Base-by-base conservation (phyloP, 2,113 vertebrate species). In the Tichodroma muraria region DNA sequence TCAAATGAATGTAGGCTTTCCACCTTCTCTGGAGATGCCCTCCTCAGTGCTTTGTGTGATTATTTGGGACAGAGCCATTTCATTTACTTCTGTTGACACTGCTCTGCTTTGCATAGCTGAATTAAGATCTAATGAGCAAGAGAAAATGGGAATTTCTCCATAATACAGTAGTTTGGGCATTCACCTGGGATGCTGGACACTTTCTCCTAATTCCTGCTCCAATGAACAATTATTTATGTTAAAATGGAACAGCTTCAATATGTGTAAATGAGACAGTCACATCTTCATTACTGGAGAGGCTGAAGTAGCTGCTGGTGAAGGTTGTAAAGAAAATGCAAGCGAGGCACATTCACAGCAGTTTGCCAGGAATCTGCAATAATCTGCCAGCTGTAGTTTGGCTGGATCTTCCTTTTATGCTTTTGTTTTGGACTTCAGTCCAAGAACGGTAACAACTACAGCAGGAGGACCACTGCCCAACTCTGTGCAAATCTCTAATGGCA, bases 311-410 rank as follows among this genome's bases (percentile, higher is more conserved):
- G 50, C 50, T 88, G 79, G 59, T 87, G 63, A 73, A 70, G n/a
- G 23, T 63, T 85, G 66, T 73, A 82, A 85, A 90, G 79, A 90
- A 96, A 95, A 88, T 19, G 54, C 93, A 94, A 85, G 81, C 0
- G 2, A 93, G 76, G 79, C 81, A 77, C 66, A 85, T 91, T 82
- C 75, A 73, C 81, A 96, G 78, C 71, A 80, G 85, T 79, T 81
- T 89, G 82, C 92, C 90, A 95, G 81, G 82, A 93, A 91, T 85
- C 54, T 13, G 11, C 3, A 19, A 65, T 80, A 72, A 77, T 49
- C 57, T 89, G 79, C 81, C 93, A 95, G 71, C 56, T 85, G 90
- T 71, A 91, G 30, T 82, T 91, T 96, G 96, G 88, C 88, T 91
- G 71, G 54, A 70, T 88, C 50, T 80, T 82, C 37, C 49, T 53